phyloP scores from a whole-genome alignment of 2,113 vertebrate species.

The Uropsilus gracilis region DNA sequence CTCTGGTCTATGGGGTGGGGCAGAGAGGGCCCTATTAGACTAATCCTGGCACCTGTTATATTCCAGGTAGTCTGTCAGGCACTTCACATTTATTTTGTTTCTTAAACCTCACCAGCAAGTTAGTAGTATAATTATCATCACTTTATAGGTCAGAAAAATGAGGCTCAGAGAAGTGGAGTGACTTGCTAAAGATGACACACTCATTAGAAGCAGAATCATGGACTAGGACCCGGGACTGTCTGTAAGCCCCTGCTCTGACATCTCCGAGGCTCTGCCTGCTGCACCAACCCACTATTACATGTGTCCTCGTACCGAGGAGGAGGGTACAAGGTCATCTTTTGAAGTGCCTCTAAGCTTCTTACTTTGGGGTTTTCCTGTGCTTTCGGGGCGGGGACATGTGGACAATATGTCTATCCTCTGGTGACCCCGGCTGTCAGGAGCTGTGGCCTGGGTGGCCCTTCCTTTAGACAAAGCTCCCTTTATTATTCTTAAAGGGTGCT shows the following conservation, averaged over 20 bases:
- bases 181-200: not conserved
- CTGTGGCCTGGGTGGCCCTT: not conserved
- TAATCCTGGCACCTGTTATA: not conserved
- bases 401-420: not conserved
- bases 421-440: not conserved
- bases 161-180: not conserved
- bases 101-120: not conserved
- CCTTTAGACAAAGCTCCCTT: not conserved
- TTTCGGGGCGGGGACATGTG: not conserved
- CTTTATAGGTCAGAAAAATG: not conserved
- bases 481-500: not conserved
- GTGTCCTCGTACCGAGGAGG: not conserved
- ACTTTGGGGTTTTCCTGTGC: not conserved
- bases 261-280: not conserved
- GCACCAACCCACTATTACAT: not conserved
- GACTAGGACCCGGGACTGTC: not conserved
- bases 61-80: not conserved
- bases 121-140: not conserved
- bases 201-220: not conserved
- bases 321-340: not conserved
- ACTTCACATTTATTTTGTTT: not conserved
- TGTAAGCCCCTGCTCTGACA: not conserved
- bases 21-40: not conserved
- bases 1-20: too few relatives aligned
- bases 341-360: not conserved